Evolutionary conservation across 2,888 invertebrate genomes (phyloP), one percentile per base, ranked within the genome.

Genomic region (Scelioninae gen. 2): DNA sequence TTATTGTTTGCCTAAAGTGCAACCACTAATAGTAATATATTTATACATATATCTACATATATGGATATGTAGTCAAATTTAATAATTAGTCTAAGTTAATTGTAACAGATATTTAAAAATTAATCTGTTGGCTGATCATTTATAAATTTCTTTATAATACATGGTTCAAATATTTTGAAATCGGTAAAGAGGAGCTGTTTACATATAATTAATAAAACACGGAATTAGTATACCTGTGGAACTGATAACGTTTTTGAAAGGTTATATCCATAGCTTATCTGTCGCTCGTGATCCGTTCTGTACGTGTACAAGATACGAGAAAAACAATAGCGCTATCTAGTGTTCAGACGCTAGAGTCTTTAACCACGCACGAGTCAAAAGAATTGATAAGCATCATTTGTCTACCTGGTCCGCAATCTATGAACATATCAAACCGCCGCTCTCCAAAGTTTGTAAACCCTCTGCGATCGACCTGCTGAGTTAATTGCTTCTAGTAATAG

Each of bases 401-500:
- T 46, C 53, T 65, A 55, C 35, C 55, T 46, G 53, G 9, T 1
- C 13, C 15, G 28, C 43, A 31, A 65, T 65, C 55, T 64, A 37
- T 37, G 53, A 64, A 43, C 53, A 64, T 45, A 37, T 64, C 46
- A 28, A 45, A 45, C 46, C 52, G 25, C 10, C 61, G 50, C 39
- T n/a, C 16, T 45, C 53, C 11, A 53, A 53, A 53, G 64, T 46
- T 46, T 55, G 39, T 19, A 55, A 65, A 65, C 64, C 46, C 25
- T 25, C 48, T 15, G 39, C 45, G 52, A 43, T 33, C 63, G 18
- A 63, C 52, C 53, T 16, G 53, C 55, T 13, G 46, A 65, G 57
- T 67, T 67, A 50, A 67, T 67, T 67, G 50, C 53, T 58, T 67
- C 50, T 41, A 22, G 41, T 65, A 55, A 41, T 65, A 18, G 41